Evolutionary conservation across 2,888 invertebrate species (phyloP).

Genomic region (Atrina japonica): DNA sequence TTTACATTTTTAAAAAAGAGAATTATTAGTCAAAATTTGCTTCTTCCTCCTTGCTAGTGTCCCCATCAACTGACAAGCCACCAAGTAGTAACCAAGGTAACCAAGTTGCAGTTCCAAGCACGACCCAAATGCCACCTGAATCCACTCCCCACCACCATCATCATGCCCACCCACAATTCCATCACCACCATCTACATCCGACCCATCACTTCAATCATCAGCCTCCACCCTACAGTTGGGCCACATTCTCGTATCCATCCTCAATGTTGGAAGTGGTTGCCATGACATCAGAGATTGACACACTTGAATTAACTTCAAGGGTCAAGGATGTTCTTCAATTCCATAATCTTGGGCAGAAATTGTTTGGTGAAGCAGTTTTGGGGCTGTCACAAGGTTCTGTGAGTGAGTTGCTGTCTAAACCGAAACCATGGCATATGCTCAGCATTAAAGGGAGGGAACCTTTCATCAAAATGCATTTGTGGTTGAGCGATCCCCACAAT

Average conservation of each 20-base stretch:
- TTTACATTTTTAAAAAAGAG: neutral
- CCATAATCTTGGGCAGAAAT: slow-evolving; percentile 98
- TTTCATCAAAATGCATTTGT: slow-evolving; percentile 86
- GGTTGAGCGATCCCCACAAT: slow-evolving; percentile 97
- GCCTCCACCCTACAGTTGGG: slow-evolving; percentile 80
- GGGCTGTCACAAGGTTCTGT: slow-evolving; percentile 96
- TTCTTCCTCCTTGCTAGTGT: slow-evolving; percentile 60
- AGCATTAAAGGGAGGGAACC: slow-evolving; percentile 97
- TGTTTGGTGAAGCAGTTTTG: slow-evolving; percentile 98
- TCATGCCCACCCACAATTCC: slow-evolving; percentile 60
- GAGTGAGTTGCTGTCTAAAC: slow-evolving; percentile 97
- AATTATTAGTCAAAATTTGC: slow-evolving; percentile 15
- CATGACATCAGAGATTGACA: slow-evolving; percentile 96
- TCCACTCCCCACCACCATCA: slow-evolving; percentile 56
- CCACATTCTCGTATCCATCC: slow-evolving; percentile 87
- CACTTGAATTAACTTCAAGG: slow-evolving; percentile 96
- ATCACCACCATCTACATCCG: slow-evolving; percentile 81
- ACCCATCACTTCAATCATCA: slow-evolving; percentile 79
- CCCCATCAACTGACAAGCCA: slow-evolving; percentile 51
- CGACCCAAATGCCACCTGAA: slow-evolving; percentile 51
- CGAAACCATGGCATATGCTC: slow-evolving; percentile 99
- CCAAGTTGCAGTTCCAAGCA: slow-evolving; percentile 46
- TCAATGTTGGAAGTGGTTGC: slow-evolving; percentile 99
- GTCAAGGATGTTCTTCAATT: slow-evolving; percentile 98
- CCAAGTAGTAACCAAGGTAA: slow-evolving; percentile 50